Evolutionary conservation across 2,888 invertebrate species (phyloP).

Genomic region (Temnothorax rugatulus): DNA sequence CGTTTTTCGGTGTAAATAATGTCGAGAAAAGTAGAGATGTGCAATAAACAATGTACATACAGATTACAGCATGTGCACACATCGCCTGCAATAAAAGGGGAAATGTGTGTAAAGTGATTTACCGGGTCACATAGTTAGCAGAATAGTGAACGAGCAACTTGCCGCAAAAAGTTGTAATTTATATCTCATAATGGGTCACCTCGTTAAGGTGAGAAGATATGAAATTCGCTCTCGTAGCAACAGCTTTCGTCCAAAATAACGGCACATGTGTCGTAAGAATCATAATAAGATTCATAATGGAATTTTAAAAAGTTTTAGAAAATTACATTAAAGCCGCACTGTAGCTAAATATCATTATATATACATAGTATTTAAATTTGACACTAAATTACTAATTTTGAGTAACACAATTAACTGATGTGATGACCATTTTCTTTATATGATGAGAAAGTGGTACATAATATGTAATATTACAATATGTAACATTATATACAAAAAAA

Average conservation of each 20-base stretch:
- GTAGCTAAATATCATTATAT: not conserved
- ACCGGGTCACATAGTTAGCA: constrained; percentile 32
- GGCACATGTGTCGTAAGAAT: not conserved
- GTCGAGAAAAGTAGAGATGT: constrained; percentile 35
- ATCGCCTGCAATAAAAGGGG: constrained; percentile 26
- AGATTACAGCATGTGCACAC: constrained; percentile 31
- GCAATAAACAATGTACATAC: constrained; percentile 41
- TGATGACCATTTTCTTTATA: not conserved
- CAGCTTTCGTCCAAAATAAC: constrained; percentile 13
- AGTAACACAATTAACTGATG: not conserved
- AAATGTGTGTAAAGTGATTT: constrained; percentile 48
- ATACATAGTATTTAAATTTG: not conserved
- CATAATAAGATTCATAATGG: not conserved
- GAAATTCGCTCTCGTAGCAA: constrained; percentile 10
- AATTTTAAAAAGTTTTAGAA: not conserved
- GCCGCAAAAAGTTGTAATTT: constrained; percentile 46
- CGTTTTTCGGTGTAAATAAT: constrained; percentile 39
- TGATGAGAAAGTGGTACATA: not conserved
- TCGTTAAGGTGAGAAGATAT: constrained; percentile 24
- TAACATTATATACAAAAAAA: not conserved
- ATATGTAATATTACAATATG: not conserved
- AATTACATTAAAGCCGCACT: not conserved
- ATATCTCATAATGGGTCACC: constrained; percentile 35
- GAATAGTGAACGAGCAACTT: constrained; percentile 24
- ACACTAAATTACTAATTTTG: not conserved